Evolutionary conservation across 2,888 invertebrate species (phyloP).

Genomic region (Phaedon cochleariae): DNA sequence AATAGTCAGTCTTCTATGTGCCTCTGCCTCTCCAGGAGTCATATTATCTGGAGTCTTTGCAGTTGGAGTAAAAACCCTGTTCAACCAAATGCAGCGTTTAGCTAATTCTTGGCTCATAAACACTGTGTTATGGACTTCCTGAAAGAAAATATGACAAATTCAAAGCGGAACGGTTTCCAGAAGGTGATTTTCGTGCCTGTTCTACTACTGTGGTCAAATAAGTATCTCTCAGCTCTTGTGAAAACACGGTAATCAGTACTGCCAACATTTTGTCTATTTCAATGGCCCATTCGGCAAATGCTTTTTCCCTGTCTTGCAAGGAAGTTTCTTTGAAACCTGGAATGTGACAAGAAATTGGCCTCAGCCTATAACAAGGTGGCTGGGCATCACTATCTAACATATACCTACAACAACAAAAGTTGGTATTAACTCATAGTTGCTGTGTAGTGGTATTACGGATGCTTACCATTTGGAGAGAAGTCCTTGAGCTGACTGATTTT

Average conservation of each 20-base stretch:
- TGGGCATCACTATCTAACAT: conserved; percentile 75
- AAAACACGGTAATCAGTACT: conserved; percentile 75
- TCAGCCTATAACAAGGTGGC: conserved; percentile 80
- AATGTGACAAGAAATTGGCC: conserved; percentile 67
- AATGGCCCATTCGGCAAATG: conserved; percentile 65
- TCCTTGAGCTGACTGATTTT: conserved; percentile 68
- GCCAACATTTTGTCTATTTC: conserved; percentile 72
- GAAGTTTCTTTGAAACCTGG: conserved; percentile 64
- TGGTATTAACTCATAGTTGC: conserved; percentile 24
- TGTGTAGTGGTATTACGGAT: neutral
- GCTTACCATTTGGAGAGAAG: conserved; percentile 74
- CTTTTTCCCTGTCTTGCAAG: conserved; percentile 62
- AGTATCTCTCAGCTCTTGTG: conserved; percentile 80
- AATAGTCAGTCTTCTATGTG: conserved; percentile 73
- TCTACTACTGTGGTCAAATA: conserved; percentile 84
- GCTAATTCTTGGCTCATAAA: conserved; percentile 82
- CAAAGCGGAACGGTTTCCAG: neutral
- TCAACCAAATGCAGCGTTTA: conserved; percentile 82
- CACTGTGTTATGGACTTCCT: conserved; percentile 84
- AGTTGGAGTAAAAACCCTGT: conserved; percentile 68
- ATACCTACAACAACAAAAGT: conserved; percentile 64
- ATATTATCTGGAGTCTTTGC: conserved; percentile 68
- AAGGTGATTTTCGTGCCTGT: conserved; percentile 65
- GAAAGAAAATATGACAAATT: conserved; percentile 35
- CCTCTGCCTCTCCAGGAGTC: conserved; percentile 69